Conservation (phyloP, 2,113 vertebrate species). For the Hassar affinis region DNA sequence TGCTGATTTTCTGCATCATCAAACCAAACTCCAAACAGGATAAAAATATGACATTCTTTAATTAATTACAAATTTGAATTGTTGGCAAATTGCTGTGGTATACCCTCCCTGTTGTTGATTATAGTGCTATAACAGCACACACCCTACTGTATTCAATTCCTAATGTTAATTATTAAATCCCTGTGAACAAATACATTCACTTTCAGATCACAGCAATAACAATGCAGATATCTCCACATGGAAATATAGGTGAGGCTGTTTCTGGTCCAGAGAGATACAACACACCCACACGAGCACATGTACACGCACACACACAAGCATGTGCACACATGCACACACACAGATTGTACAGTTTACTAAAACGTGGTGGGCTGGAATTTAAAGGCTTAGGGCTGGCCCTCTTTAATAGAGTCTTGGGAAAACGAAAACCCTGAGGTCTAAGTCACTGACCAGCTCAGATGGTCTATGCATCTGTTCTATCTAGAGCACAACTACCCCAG, state of each 20-base stretch:
- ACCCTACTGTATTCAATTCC: not conserved
- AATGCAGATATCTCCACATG: not conserved
- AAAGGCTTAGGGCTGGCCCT: not conserved
- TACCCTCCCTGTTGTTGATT: not conserved
- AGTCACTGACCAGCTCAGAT: slow-evolving; percentile 44
- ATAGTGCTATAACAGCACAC: not conserved
- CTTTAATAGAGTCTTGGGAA: slow-evolving; percentile 28
- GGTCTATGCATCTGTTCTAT: slow-evolving; percentile 44
- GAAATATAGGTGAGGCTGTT: slow-evolving; percentile 22
- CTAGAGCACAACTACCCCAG: slow-evolving; percentile 49
- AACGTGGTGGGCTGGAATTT: slow-evolving; percentile 23
- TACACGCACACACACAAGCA: slow-evolving; percentile 18
- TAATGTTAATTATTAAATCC: slow-evolving; percentile 28
- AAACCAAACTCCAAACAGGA: not conserved
- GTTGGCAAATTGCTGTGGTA: not conserved
- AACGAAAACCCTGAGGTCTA: slow-evolving; percentile 1
- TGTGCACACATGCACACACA: slow-evolving; percentile 19
- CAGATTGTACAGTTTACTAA: slow-evolving; percentile 30
- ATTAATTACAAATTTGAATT: not conserved
- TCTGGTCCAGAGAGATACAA: not conserved
- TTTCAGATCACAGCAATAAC: not conserved
- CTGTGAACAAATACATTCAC: not conserved
- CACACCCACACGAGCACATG: slow-evolving; percentile 11
- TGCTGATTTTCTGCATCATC: not conserved
- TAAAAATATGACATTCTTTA: not conserved